Evolutionary conservation across 2,888 invertebrate genomes (phyloP), one percentile per base, ranked within the genome.

Genomic region (Panzeria rudis): DNA sequence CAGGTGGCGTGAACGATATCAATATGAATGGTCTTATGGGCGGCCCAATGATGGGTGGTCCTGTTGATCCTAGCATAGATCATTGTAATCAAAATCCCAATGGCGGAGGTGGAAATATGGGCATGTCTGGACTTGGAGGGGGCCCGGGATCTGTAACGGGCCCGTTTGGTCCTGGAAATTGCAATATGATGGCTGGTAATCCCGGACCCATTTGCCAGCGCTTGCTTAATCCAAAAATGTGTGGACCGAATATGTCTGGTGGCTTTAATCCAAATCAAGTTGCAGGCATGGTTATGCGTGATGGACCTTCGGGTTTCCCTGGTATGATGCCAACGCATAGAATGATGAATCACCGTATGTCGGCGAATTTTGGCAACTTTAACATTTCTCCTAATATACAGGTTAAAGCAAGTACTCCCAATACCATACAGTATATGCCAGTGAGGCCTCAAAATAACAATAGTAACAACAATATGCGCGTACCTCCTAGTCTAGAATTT

Each of bases 371-470:
- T 50, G 72, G 94, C 91, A 95, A 95, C 9, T 94, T 94, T 89
- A 95, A 94, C 90, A 94, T 89, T 50, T 88, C 89, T 1, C 89
- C 91, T 0, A 98, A 97, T 92, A 96, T 97, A 54, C 97, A 97
- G 93, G 98, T 99, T 32, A 98, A 98, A 93, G 97, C 98, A 11
- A 98, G 97, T 92, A 98, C 98, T 13, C 98, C 99, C 0, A 99
- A 99, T 93, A 99, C 99, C 47, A 99, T 99, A 91, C 98, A 99
- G 94, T 99, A 99, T 94, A 95, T 98, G 92, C 99, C 99, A 25
- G 97, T 98, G 71, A 95, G 98, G 93, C 97, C 98, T n/a, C 97
- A 97, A 91, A 95, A 95, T 89, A 88, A 64, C 8, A 80, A 66
- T 38, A 56, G 83, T 29, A 88, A 86, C 59, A 86, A 94, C 38